Base-by-base conservation (phyloP, 2,888 invertebrate species). In the Bimastos eiseni region DNA sequence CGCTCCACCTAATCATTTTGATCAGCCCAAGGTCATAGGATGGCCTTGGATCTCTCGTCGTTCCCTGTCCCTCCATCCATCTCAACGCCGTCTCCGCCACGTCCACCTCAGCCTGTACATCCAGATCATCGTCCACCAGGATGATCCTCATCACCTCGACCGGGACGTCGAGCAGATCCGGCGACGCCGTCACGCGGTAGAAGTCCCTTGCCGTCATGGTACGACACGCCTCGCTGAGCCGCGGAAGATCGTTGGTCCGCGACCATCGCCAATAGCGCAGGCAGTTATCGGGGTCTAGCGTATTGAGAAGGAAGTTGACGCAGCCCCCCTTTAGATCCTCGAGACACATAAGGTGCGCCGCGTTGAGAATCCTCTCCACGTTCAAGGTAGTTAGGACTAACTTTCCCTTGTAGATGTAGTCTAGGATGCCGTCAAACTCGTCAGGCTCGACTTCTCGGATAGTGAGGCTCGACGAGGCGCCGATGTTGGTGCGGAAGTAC, bases 361-460 rank as follows among this genome's bases (percentile, higher is more conserved):
- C 86, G 37, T 30, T 36, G 6, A 86, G 86, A 24, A 86, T 37
- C 86, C 86, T 13, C 24, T 86, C 86, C 13, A 86, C 86, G 37
- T 86, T 86, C 6, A 86, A 2, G 24, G 36, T 86, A 0, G 86
- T 86, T 0, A 86, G 33, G 37, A 86, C 17, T 17, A 36, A 17
- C 37, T 86, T 86, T 34, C 86, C 86, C 24, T 86, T 86, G 36
- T 86, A 86, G 37, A 86, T 86, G 86, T 86, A 86, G 37, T 86
- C 86, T 0, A 86, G 19, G 24, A 86, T 86, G 4, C 13, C 86
- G 0, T 86, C 86, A 8, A 86, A 86, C 24, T 86, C 86, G 1
- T 86, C 86, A 17, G 86, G 36, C 15, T 86, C 86, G 5, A 86
- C 37, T 2, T 86, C 86, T 8, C 15, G 6, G 86, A 86, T 34